phyloP scores from a whole-genome alignment of 2,888 invertebrate species.

The Apamea monoglypha region DNA sequence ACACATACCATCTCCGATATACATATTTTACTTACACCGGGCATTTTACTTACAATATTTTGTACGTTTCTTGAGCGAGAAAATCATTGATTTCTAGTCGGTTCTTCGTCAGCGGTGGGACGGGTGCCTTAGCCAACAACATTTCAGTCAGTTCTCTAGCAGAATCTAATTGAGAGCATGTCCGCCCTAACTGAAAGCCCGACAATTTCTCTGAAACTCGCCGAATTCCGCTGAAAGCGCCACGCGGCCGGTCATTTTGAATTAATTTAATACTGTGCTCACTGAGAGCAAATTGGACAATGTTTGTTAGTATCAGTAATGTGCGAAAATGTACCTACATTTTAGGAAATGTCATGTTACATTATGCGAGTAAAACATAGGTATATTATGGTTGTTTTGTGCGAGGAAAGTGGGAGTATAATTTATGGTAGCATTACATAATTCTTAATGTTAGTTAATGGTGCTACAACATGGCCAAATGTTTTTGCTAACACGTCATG shows the following conservation, averaged over 20 bases:
- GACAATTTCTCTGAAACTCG: conserved; percentile 14
- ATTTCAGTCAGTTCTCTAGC: conserved; percentile 25
- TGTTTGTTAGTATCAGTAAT: conserved; percentile 20
- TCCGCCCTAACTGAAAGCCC: conserved; percentile 13
- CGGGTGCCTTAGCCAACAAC: not conserved
- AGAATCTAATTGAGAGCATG: conserved; percentile 13
- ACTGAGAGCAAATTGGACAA: conserved; percentile 38
- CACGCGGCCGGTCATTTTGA: conserved; percentile 32
- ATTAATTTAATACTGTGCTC: conserved; percentile 44
- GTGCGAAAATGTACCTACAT: conserved; percentile 9
- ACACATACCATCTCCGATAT: too few relatives aligned
- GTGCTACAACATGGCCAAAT: not conserved
- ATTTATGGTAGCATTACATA: not conserved
- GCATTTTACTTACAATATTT: not conserved
- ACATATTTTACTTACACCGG: not conserved
- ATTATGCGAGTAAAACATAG: conserved; percentile 1
- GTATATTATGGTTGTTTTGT: not conserved
- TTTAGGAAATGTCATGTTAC: conserved; percentile 10
- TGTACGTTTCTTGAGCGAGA: not conserved
- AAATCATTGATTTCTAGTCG: not conserved
- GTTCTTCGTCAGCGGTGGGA: not conserved
- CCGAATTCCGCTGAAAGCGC: conserved; percentile 9
- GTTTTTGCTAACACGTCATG: not conserved
- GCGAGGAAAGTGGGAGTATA: not conserved
- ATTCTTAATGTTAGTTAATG: not conserved